Evolutionary conservation across 2,888 invertebrate species (phyloP).

Genomic region (Parasteatoda lunata): DNA sequence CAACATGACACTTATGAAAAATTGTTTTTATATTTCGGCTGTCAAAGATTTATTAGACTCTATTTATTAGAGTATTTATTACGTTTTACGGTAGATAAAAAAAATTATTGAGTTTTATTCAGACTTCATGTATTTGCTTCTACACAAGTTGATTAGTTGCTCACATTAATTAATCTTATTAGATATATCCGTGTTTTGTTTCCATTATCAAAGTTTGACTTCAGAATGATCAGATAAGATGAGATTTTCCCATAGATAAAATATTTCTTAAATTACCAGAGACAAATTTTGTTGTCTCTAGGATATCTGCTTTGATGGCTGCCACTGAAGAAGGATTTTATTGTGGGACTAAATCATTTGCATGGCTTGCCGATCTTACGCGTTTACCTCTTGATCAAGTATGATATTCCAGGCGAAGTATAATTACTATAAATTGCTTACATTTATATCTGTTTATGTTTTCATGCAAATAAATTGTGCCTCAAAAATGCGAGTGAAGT

Average conservation of each 20-base stretch:
- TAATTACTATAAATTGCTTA: no score
- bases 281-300: background rate
- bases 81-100: no score
- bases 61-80: no score
- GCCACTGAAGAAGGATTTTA: conserved; percentile 62
- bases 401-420: background rate
- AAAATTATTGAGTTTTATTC: no score
- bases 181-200: background rate
- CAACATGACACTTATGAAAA: background rate
- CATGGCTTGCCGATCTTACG: conserved; percentile 63
- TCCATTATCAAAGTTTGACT: background rate
- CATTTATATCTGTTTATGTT: no score
- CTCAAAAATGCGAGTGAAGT: no score
- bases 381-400: conserved; percentile 69
- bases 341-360: conserved; percentile 65
- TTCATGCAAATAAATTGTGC: no score
- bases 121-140: background rate
- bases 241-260: background rate
- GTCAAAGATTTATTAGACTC: background rate
- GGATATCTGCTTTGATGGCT: conserved; percentile 39
- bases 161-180: background rate
- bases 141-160: background rate
- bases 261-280: background rate
- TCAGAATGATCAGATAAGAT: background rate
- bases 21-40: background rate